phyloP scores from a whole-genome alignment of 2,888 invertebrate genomes.

The Sminthurides aquaticus region DNA sequence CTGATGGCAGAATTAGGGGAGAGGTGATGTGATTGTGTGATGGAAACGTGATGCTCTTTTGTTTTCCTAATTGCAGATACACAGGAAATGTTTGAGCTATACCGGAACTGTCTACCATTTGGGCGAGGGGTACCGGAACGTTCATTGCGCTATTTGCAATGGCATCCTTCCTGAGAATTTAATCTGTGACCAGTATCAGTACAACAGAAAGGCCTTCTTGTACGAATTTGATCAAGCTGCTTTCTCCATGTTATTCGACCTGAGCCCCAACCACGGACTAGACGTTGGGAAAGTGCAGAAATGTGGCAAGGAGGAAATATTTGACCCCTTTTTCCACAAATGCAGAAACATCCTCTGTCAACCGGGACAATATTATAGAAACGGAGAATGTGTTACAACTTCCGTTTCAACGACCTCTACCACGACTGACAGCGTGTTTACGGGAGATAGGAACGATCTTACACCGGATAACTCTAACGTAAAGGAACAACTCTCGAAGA shows the following conservation, averaged over 20 bases:
- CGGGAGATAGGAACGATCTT: constrained; percentile 35
- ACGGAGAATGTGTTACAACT: constrained; percentile 44
- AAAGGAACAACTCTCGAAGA: constrained; percentile 29
- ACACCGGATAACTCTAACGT: constrained; percentile 32
- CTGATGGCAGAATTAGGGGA: neutral
- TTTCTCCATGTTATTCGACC: constrained; percentile 49
- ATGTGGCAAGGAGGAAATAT: constrained; percentile 47
- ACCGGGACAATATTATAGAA: constrained; percentile 43
- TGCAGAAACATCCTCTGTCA: constrained; percentile 48
- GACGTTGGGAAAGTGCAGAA: constrained; percentile 45
- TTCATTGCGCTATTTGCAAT: constrained; percentile 51
- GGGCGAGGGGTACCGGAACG: constrained; percentile 47
- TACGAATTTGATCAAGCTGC: constrained; percentile 47
- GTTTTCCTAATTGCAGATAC: constrained; percentile 26
- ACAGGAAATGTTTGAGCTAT: constrained; percentile 47
- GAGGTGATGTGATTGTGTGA: neutral
- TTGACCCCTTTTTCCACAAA: constrained; percentile 49
- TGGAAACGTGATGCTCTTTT: neutral
- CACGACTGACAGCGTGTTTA: constrained; percentile 23
- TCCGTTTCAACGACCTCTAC: constrained; percentile 33
- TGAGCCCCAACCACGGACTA: constrained; percentile 43
- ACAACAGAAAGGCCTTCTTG: constrained; percentile 40
- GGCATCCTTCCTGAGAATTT: constrained; percentile 46
- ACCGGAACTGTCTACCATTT: constrained; percentile 48
- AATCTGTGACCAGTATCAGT: constrained; percentile 44